phyloP scores from a whole-genome alignment of 1,140 invertebrate species.

The Mercenaria mercenaria region DNA sequence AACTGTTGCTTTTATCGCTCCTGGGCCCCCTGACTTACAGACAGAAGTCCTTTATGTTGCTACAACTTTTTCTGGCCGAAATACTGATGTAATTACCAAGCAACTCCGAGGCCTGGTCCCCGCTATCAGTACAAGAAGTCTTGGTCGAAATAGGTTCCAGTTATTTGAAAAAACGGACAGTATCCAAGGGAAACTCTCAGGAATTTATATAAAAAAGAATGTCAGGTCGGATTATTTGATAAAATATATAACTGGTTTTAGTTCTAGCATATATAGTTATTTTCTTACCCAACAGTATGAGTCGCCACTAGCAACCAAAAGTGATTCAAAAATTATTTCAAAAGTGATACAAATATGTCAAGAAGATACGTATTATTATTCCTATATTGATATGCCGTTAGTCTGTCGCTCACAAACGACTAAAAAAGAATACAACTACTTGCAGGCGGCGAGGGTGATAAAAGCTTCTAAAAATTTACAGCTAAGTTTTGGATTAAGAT shows the following conservation, averaged over 20 bases:
- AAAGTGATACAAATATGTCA: slow-evolving; percentile 98
- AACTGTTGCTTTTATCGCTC: slow-evolving; percentile 98
- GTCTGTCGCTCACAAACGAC: slow-evolving; percentile 91
- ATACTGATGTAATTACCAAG: slow-evolving; percentile 15
- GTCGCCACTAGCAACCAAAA: slow-evolving; percentile 89
- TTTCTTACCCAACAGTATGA: slow-evolving; percentile 97
- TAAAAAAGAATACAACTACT: slow-evolving; percentile 93
- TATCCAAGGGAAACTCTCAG: slow-evolving; percentile 71
- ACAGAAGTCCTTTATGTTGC: slow-evolving; percentile 77
- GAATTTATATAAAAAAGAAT: slow-evolving; percentile 74
- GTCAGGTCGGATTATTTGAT: slow-evolving; percentile 87
- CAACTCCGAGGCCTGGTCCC: slow-evolving; percentile 56
- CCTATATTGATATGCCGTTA: slow-evolving; percentile 98
- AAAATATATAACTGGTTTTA: slow-evolving; percentile 98
- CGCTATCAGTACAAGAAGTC: slow-evolving; percentile 74
- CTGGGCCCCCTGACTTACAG: slow-evolving; percentile 86
- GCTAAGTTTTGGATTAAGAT: slow-evolving; percentile 90
- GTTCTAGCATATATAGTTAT: slow-evolving; percentile 97
- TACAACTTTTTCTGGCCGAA: slow-evolving; percentile 73
- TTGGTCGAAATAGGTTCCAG: slow-evolving; percentile 71
- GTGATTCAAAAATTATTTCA: slow-evolving; percentile 94
- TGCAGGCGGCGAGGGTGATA: slow-evolving; percentile 96
- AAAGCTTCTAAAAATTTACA: slow-evolving; percentile 96
- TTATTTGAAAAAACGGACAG: slow-evolving; percentile 68
- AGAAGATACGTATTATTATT: slow-evolving; percentile 95